Percentiles rank a stretch among this genome's conserved stretches.
Evolutionary conservation across 2,797 vertebrate species (phyloP).

Genomic region (Mormyrops attenuatus): DNA sequence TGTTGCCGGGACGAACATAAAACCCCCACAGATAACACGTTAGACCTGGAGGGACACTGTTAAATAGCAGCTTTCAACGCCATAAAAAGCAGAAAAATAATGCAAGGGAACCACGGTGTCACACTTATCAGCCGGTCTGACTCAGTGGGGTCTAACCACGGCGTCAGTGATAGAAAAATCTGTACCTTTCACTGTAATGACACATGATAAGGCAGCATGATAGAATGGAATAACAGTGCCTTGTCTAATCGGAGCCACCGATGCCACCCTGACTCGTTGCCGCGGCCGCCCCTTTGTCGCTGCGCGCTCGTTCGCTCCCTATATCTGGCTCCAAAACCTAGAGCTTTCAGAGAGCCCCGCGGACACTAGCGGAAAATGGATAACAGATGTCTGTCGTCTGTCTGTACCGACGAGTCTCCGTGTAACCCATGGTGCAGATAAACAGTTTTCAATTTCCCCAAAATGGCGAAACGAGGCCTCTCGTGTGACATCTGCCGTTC

Average conservation of each 20-base stretch:
- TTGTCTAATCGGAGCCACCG: neutral
- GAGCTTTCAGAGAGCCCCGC: neutral
- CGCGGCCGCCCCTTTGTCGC: neutral
- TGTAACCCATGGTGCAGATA: neutral
- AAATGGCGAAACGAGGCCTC: neutral
- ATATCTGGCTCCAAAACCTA: slow-evolving; percentile 5
- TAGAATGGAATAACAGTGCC: slow-evolving; percentile 5
- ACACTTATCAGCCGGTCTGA: slow-evolving; percentile 14
- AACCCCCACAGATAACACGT: slow-evolving; percentile 51
- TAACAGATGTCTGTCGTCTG: slow-evolving; percentile 8
- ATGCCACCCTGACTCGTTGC: neutral
- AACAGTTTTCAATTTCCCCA: neutral
- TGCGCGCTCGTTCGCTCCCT: neutral
- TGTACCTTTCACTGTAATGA: slow-evolving; percentile 14
- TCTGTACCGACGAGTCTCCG: neutral
- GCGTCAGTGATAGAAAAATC: slow-evolving; percentile 10
- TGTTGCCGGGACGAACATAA: slow-evolving; percentile 49
- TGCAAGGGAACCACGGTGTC: neutral
- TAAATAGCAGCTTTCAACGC: slow-evolving; percentile 25
- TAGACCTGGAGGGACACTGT: slow-evolving; percentile 17
- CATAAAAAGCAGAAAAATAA: neutral
- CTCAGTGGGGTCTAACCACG: slow-evolving; percentile 3
- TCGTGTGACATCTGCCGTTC: neutral
- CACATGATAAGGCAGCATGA: neutral
- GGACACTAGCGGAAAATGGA: slow-evolving; percentile 1